Percentiles rank a stretch among this genome's conserved stretches.
Evolutionary conservation across 2,888 invertebrate species (phyloP).

Genomic region (Heliconius erato): DNA sequence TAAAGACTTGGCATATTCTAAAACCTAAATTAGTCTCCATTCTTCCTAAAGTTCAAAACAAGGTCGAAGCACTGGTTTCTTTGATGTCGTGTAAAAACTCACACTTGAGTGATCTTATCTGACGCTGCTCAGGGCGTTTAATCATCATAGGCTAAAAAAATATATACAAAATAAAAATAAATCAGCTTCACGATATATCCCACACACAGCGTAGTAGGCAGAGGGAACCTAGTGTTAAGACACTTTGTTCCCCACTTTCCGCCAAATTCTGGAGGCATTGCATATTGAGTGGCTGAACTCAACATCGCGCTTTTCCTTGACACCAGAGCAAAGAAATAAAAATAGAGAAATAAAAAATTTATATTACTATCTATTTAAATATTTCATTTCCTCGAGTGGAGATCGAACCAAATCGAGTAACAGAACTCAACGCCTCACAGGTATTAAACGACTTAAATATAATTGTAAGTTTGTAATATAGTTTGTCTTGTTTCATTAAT

Average conservation of each 20-base stretch:
- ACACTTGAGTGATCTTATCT: constrained; percentile 13
- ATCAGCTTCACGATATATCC: not conserved
- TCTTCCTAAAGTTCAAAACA: not conserved
- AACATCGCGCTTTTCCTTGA: too few species aligned
- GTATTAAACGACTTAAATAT: too few species aligned
- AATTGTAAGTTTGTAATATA: too few species aligned
- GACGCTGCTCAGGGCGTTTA: not conserved
- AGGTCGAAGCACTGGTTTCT: not conserved
- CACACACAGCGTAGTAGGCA: not conserved
- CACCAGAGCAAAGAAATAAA: too few species aligned
- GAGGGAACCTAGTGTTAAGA: not conserved
- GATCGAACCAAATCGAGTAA: too few species aligned
- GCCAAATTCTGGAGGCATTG: too few species aligned
- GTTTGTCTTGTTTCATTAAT: too few species aligned
- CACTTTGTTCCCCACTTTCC: not conserved
- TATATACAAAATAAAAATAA: not conserved
- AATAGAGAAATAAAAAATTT: too few species aligned
- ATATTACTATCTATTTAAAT: too few species aligned
- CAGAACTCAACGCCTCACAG: too few species aligned
- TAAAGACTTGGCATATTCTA: not conserved
- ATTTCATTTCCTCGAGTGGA: too few species aligned
- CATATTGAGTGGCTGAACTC: too few species aligned
- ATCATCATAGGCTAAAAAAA: not conserved
- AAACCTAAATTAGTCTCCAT: not conserved
- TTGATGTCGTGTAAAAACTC: not conserved